Conservation (phyloP, 2,888 invertebrate species). For the Conops quadrifasciatus region DNA sequence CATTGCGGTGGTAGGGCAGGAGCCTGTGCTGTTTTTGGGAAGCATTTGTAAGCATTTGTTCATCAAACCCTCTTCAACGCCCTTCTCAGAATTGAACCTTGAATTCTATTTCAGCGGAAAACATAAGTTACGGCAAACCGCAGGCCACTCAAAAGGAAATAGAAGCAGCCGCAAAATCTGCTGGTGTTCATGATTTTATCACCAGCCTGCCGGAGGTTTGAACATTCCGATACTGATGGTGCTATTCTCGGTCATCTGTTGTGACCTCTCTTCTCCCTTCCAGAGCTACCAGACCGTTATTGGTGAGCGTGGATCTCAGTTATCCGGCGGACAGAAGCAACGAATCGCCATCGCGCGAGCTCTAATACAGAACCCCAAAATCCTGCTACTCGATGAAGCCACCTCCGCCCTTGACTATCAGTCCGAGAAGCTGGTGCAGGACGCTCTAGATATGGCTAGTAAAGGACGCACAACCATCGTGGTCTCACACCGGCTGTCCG, state of each 20-base stretch:
- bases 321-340: conserved; percentile 87
- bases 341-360: conserved; percentile 87
- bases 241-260: not conserved
- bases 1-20: conserved; percentile 88
- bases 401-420: conserved; percentile 85
- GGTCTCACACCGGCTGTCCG: conserved; percentile 78
- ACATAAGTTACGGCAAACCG: conserved; percentile 78
- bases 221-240: conserved; percentile 52
- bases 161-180: conserved; percentile 75
- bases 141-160: conserved; percentile 75
- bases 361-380: conserved; percentile 78
- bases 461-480: conserved; percentile 79
- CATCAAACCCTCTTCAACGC: not conserved
- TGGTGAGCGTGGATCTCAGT: conserved; percentile 81
- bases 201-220: conserved; percentile 75
- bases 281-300: conserved; percentile 81
- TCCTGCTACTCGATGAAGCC: conserved; percentile 82
- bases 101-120: conserved; percentile 61
- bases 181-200: conserved; percentile 82
- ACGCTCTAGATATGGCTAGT: conserved; percentile 79
- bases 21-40: conserved; percentile 85
- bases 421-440: conserved; percentile 83
- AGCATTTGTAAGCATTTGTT: conserved; percentile 67
- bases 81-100: not conserved
- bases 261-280: not conserved